A percentile compares a stretch with the other conserved stretches of the same genome.
These are phyloP conservation scores for Gobionotothen gibberifrons DNA, from an alignment of 2,797 vertebrate genomes.

Conservation along the genomic window DNA sequence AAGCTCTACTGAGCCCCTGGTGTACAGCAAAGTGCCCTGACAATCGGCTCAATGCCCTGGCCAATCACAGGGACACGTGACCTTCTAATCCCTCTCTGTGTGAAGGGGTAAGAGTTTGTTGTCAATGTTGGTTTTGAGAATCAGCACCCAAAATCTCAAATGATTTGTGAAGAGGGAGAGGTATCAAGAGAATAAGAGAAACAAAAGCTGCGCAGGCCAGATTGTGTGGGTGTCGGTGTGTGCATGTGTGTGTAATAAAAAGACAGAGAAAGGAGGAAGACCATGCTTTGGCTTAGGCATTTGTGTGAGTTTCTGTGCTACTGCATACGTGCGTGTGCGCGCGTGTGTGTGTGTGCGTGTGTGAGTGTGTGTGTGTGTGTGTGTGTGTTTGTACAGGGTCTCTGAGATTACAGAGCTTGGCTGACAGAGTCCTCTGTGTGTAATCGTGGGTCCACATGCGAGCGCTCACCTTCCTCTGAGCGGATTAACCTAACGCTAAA, in stretches of 20 bases:
- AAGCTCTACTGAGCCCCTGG: slow-evolving; percentile 88
- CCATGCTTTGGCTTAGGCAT: slow-evolving; percentile 51
- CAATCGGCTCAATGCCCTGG: slow-evolving; percentile 93
- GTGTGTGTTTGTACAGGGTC: slow-evolving; percentile 68
- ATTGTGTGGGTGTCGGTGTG: slow-evolving; percentile 70
- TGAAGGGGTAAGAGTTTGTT: slow-evolving; percentile 90
- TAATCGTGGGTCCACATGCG: slow-evolving; percentile 88
- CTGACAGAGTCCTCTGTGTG: slow-evolving; percentile 85
- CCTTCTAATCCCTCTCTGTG: slow-evolving; percentile 94
- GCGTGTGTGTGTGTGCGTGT: slow-evolving; percentile 21
- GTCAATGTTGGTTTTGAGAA: slow-evolving; percentile 94
- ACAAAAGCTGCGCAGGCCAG: slow-evolving; percentile 78
- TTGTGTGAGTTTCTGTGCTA: slow-evolving; percentile 38
- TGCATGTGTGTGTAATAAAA: slow-evolving; percentile 16
- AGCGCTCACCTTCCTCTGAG: slow-evolving; percentile 84
- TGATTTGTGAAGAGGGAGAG: slow-evolving; percentile 93
- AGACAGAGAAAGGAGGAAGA: slow-evolving; percentile 41
- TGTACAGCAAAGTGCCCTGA: slow-evolving; percentile 88
- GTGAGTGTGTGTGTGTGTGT: slow-evolving; percentile 21
- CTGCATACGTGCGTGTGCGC: slow-evolving; percentile 9
- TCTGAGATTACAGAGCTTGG: slow-evolving; percentile 85
- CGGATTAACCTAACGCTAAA: slow-evolving; percentile 86
- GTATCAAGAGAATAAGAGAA: slow-evolving; percentile 84
- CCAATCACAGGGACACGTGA: slow-evolving; percentile 94
- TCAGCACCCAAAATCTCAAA: slow-evolving; percentile 89